Conservation (phyloP, 2,888 invertebrate genomes). For the Lasiommata megera region DNA sequence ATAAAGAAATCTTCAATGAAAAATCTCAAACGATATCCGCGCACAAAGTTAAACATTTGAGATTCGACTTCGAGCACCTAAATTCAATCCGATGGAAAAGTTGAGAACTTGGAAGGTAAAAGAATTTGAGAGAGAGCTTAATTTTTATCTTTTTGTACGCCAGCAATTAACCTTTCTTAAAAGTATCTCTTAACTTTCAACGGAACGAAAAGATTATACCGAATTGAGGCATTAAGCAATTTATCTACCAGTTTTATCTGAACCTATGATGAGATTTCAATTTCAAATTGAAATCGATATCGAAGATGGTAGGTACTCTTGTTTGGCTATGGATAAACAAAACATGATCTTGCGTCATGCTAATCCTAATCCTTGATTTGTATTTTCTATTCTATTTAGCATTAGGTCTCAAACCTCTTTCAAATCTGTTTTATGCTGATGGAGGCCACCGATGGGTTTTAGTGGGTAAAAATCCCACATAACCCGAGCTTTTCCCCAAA, state of each 20-base stretch:
- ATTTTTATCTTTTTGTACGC: slow-evolving; percentile 46
- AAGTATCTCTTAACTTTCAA: slow-evolving; percentile 32
- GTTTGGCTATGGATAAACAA: too few species aligned
- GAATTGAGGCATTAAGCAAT: not conserved
- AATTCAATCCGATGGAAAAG: slow-evolving; percentile 20
- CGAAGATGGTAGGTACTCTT: too few species aligned
- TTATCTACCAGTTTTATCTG: not conserved
- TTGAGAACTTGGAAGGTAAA: slow-evolving; percentile 37
- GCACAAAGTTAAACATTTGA: slow-evolving; percentile 20
- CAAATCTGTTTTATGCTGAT: too few species aligned
- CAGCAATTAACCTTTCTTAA: slow-evolving; percentile 42
- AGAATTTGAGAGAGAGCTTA: slow-evolving; percentile 35
- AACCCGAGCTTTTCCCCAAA: too few species aligned
- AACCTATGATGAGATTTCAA: too few species aligned
- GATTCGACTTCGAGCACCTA: not conserved
- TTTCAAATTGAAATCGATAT: too few species aligned
- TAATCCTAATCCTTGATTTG: too few species aligned
- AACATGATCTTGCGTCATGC: too few species aligned
- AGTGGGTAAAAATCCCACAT: too few species aligned
- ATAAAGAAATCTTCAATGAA: slow-evolving; percentile 22
- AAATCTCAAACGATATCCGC: slow-evolving; percentile 11
- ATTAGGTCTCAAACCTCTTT: too few species aligned
- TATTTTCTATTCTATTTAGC: too few species aligned
- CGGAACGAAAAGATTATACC: slow-evolving; percentile 24
- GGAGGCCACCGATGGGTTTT: too few species aligned